Percentiles rank a stretch among this genome's conserved stretches.
phyloP scores from a whole-genome alignment of 1,140 invertebrate genomes.

The Calosoma granatense region DNA sequence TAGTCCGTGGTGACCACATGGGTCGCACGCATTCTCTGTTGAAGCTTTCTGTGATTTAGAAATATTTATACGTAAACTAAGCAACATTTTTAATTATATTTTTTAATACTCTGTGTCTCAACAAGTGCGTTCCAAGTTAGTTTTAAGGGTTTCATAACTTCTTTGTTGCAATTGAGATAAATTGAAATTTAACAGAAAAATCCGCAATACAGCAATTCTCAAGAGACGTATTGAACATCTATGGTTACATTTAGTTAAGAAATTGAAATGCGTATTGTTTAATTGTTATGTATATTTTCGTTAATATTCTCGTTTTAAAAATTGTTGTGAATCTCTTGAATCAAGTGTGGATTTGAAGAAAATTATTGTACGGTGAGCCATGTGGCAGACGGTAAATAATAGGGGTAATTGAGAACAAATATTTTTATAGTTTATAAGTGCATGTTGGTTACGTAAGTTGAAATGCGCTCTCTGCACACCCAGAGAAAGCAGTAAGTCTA shows the following conservation, averaged over 20 bases:
- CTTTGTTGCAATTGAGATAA: no score
- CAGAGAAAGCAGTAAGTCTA: constrained; percentile 1
- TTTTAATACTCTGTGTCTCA: background rate
- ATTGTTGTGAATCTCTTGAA: background rate
- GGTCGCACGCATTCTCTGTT: constrained; percentile 30
- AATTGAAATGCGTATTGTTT: background rate
- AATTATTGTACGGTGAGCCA: constrained; percentile 11
- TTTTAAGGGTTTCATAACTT: no score
- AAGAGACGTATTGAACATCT: background rate
- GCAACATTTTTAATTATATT: background rate
- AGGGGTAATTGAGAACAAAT: constrained; percentile 17
- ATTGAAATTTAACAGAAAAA: no score
- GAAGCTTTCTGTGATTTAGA: background rate
- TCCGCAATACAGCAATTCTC: no score
- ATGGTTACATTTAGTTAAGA: background rate
- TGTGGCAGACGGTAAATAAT: constrained; percentile 18
- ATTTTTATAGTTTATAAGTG: background rate
- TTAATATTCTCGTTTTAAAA: background rate
- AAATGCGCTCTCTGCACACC: background rate
- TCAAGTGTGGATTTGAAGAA: background rate
- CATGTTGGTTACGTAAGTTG: constrained; percentile 1
- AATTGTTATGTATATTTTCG: background rate
- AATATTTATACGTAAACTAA: background rate
- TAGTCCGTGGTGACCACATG: constrained; percentile 33
- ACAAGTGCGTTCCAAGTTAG: background rate